Evolutionary conservation across 2,797 vertebrate genomes (phyloP).

Genomic region (Natrix natrix): DNA sequence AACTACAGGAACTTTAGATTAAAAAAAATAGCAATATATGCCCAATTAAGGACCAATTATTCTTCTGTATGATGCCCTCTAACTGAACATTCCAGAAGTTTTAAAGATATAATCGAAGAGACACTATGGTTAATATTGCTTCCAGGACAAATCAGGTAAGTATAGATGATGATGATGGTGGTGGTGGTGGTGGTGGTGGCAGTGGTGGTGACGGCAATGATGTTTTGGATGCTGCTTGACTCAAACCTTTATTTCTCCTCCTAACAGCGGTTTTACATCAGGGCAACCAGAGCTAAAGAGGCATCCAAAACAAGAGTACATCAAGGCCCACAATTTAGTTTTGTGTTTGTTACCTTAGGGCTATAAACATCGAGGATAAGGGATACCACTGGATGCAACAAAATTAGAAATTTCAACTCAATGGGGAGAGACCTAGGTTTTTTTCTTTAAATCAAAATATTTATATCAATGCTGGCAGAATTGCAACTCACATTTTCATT

Average conservation of each 20-base stretch:
- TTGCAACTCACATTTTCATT: background rate
- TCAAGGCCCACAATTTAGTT: background rate
- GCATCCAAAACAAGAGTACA: background rate
- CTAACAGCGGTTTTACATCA: background rate
- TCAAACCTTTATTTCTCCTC: background rate
- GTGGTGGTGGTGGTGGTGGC: no score
- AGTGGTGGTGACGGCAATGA: background rate
- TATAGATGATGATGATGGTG: background rate
- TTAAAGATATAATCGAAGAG: background rate
- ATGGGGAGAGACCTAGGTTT: background rate
- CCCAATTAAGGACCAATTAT: background rate
- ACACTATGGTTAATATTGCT: background rate
- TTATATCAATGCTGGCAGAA: background rate
- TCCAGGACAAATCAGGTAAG: background rate
- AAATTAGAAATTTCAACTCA: background rate
- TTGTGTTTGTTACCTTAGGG: background rate
- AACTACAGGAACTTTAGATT: background rate
- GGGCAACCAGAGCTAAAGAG: background rate
- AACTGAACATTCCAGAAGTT: background rate
- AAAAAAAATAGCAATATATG: background rate
- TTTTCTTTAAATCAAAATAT: background rate
- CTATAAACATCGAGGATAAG: background rate
- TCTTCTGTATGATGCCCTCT: background rate
- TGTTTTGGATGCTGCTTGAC: background rate
- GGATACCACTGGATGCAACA: background rate